phyloP scores from a whole-genome alignment of 37 sponge, comb jelly and placozoan species.

The Geodia barretti region DNA sequence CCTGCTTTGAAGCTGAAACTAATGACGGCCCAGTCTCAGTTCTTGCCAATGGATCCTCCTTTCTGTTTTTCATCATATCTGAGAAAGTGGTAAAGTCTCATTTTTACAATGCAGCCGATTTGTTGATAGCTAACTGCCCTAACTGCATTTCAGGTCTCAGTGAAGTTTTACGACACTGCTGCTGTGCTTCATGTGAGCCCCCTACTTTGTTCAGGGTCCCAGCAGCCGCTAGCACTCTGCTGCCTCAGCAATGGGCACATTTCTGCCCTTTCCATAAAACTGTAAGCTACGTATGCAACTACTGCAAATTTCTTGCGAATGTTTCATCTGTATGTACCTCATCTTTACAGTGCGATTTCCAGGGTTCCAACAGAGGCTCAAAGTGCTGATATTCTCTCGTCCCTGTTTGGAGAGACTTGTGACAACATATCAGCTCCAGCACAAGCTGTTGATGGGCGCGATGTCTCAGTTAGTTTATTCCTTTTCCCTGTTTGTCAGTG shows the following conservation, averaged over 20 bases:
- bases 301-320: background rate
- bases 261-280: background rate
- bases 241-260: constrained; percentile 8
- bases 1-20: background rate
- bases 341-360: background rate
- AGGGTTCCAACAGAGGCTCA: background rate
- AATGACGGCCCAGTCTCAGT: background rate
- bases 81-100: constrained; percentile 8
- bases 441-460: background rate
- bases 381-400: background rate
- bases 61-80: background rate
- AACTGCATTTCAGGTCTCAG: background rate
- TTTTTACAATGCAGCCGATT: no score
- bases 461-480: background rate
- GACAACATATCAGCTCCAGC: background rate
- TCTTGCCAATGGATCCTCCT: constrained; percentile 9
- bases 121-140: no score
- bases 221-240: background rate
- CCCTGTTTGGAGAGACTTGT: background rate
- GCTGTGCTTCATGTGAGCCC: constrained; percentile 3
- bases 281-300: background rate
- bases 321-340: background rate
- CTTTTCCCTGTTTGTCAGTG: background rate
- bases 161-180: constrained; percentile 2
- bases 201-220: background rate